A percentile compares a stretch with the other conserved stretches of the same genome.
Evolutionary conservation across 1,140 invertebrate genomes (phyloP).

Genomic region (Microplitis demolitor): DNA sequence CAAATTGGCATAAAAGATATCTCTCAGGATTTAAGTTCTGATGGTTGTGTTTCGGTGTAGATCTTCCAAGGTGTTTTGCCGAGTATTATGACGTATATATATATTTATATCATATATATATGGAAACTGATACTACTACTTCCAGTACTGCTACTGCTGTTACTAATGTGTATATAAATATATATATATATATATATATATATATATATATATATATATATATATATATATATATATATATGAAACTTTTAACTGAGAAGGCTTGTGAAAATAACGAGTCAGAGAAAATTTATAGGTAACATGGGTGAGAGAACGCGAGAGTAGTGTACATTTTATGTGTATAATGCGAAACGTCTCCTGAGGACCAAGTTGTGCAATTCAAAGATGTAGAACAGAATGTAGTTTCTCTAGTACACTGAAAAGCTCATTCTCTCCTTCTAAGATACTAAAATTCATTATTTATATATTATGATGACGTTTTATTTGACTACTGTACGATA

Average conservation of each 20-base stretch:
- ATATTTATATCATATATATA: no score
- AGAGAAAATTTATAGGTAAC: slow-evolving; percentile 16
- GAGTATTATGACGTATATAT: neutral
- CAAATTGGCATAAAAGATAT: slow-evolving; percentile 26
- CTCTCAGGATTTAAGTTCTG: slow-evolving; percentile 28
- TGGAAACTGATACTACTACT: no score
- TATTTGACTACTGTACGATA: no score
- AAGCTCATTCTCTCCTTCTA: neutral
- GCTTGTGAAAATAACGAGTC: slow-evolving; percentile 22
- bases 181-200: neutral
- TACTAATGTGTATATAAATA: neutral
- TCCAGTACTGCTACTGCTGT: neutral
- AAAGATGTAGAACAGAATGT: neutral
- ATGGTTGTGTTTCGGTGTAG: slow-evolving; percentile 19
- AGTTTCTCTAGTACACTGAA: neutral
- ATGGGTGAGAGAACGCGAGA: neutral
- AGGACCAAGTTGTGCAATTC: slow-evolving; percentile 1
- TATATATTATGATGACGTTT: no score
- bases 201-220: no score
- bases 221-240: no score
- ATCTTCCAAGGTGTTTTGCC: slow-evolving; percentile 3
- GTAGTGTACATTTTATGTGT: neutral
- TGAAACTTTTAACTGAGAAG: no score
- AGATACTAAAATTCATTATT: no score
- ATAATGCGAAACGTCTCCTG: slow-evolving; percentile 18